Base-by-base conservation (phyloP, 1,140 invertebrate genomes). In the Orius insidiosus region DNA sequence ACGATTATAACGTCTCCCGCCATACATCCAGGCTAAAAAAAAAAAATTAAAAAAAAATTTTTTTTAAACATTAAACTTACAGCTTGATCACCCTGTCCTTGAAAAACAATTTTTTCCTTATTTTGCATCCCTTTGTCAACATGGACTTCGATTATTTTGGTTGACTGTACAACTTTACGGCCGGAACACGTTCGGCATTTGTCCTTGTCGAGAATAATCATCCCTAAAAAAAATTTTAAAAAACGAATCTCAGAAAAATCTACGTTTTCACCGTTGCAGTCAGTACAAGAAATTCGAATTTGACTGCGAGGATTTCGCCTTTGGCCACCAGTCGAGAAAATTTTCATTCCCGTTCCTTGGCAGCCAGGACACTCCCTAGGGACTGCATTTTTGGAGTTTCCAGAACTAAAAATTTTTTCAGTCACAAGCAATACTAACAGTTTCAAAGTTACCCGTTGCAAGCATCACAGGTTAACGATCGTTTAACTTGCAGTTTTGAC, bases 71-170 rank as follows among this genome's bases (percentile, higher is more conserved):
- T 24, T n/a, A 24, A 35, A 47, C 64, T 61, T 51, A 74, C 73
- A 56, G 72, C 66, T 56, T 93, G 86, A 67, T 96, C 85, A 15
- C 92, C 92, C 64, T 90, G 85, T 14, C 85, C 85, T 34, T 70
- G 64, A 59, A 94, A 92, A 35, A 71, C 70, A 47, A 96, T 81
- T 60, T 87, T 90, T 54, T 90, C 76, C 45, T 78, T 79, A 57
- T 94, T 82, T 46, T 72, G 71, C 81, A 90, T 92, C 52, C 85
- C 88, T 64, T 88, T 88, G 55, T 94, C 86, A 51, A 96, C 75
- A 60, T 87, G 76, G 16, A 94, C 83, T 60, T 90, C 85, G 4
- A 93, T 61, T 43, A 86, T 80, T 64, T 89, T 85, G 50, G 66
- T 80, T 68, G 76, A 75, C 60, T 72, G 74, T 37, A 71, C 60